Percentiles rank a stretch among this genome's conserved stretches.
These are phyloP conservation scores for Podarcis raffonei DNA, from an alignment of 2,113 vertebrate genomes.

Conservation along the genomic window DNA sequence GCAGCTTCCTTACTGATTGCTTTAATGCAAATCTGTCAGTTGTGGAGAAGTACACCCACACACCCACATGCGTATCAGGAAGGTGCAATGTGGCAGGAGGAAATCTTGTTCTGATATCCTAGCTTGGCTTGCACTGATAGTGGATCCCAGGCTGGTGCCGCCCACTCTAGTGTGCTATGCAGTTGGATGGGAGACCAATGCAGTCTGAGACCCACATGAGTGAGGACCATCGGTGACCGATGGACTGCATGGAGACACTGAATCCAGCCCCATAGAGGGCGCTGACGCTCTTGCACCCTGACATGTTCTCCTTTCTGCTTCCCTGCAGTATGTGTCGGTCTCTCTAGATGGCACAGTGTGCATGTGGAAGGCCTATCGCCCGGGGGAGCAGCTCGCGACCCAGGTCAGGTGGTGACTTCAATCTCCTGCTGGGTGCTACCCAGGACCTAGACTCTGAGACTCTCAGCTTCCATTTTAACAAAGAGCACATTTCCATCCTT, in stretches of 20 bases:
- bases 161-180: background rate
- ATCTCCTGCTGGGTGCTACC: background rate
- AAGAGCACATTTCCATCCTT: background rate
- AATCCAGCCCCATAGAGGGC: background rate
- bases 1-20: background rate
- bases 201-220: no score
- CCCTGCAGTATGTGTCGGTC: conserved; percentile 55
- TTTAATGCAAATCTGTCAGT: background rate
- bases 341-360: conserved; percentile 56
- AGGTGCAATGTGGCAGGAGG: background rate
- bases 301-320: background rate
- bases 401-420: background rate
- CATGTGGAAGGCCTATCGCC: conserved; percentile 55
- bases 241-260: background rate
- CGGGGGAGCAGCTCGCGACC: background rate
- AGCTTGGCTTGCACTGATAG: background rate
- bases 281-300: background rate
- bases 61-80: no score
- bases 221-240: background rate
- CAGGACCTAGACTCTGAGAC: background rate
- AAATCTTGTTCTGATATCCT: background rate
- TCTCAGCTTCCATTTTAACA: background rate
- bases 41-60: background rate
- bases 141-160: no score
- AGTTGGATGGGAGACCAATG: background rate